Conservation (phyloP, 2,888 invertebrate genomes). For the Calameuta filiformis region DNA sequence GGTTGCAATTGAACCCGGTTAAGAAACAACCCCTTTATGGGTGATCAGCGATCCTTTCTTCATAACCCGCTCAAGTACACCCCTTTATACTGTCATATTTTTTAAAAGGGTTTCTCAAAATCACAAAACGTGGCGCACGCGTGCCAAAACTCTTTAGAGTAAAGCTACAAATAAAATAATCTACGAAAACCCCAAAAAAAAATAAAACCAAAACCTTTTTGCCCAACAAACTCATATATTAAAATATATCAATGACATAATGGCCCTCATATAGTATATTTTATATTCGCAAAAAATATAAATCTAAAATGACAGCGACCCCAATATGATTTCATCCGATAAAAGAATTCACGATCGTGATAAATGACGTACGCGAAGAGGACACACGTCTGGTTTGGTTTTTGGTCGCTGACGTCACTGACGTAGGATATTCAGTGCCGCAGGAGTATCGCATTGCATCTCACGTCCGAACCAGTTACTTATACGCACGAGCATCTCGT, state of each 20-base stretch:
- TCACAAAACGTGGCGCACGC: conserved; percentile 19
- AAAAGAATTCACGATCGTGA: not conserved
- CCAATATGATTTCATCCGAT: not conserved
- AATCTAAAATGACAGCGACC: not conserved
- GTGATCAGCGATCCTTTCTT: conserved; percentile 57
- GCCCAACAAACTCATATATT: not conserved
- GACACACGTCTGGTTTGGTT: conserved; percentile 10
- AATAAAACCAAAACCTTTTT: not conserved
- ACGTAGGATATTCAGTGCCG: conserved; percentile 35
- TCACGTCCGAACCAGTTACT: conserved; percentile 56
- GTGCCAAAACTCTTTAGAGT: not conserved
- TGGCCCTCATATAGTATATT: not conserved
- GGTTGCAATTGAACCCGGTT: conserved; percentile 34
- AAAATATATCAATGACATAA: not conserved
- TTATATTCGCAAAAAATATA: not conserved
- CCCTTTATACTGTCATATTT: conserved; percentile 55
- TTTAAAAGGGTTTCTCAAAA: conserved; percentile 46
- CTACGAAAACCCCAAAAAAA: not conserved
- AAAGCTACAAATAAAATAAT: not conserved
- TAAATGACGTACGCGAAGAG: not conserved
- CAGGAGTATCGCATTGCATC: conserved; percentile 62
- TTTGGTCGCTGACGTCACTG: conserved; percentile 18
- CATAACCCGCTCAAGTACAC: conserved; percentile 54
- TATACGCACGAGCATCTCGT: conserved; percentile 27
- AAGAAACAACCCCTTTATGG: conserved; percentile 58